A percentile compares a stretch with the other conserved stretches of the same genome.
Conservation (phyloP, 2,888 invertebrate species). For the Callyntrura sp. region DNA sequence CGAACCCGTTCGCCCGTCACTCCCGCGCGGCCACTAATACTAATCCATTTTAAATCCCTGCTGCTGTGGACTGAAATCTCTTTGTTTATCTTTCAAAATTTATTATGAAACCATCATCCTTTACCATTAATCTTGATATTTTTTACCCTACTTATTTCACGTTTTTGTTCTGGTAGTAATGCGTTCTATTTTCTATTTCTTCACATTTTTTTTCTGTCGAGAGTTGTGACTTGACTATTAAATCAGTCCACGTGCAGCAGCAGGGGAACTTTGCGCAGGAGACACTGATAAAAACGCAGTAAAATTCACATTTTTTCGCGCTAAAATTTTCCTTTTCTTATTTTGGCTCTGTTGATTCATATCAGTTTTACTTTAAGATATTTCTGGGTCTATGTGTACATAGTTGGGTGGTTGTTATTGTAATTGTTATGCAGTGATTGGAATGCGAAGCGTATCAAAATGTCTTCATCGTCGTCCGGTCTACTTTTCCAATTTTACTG, state of each 20-base stretch:
- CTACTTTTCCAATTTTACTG: conserved; percentile 66
- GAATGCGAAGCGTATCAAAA: conserved; percentile 34
- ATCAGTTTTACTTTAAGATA: neutral
- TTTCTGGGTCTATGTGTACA: neutral
- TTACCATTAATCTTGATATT: neutral
- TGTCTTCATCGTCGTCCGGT: conserved; percentile 70
- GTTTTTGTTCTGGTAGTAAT: too few species aligned
- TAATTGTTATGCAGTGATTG: conserved; percentile 17
- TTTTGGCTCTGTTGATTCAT: conserved; percentile 14
- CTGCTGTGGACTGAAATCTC: neutral
- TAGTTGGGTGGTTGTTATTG: too few species aligned
- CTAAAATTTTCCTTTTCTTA: conserved; percentile 13
- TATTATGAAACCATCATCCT: neutral
- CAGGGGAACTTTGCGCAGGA: conserved; percentile 9
- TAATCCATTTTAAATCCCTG: neutral
- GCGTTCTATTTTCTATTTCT: conserved; percentile 19
- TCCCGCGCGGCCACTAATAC: neutral
- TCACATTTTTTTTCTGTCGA: neutral
- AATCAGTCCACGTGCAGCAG: too few species aligned
- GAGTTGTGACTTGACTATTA: neutral
- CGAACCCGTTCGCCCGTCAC: neutral
- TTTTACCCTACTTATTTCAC: conserved; percentile 10
- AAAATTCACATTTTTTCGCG: neutral
- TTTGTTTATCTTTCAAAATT: neutral
- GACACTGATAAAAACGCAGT: conserved; percentile 8